phyloP scores from a whole-genome alignment of 2,797 vertebrate genomes.

The Protonibea diacanthus region DNA sequence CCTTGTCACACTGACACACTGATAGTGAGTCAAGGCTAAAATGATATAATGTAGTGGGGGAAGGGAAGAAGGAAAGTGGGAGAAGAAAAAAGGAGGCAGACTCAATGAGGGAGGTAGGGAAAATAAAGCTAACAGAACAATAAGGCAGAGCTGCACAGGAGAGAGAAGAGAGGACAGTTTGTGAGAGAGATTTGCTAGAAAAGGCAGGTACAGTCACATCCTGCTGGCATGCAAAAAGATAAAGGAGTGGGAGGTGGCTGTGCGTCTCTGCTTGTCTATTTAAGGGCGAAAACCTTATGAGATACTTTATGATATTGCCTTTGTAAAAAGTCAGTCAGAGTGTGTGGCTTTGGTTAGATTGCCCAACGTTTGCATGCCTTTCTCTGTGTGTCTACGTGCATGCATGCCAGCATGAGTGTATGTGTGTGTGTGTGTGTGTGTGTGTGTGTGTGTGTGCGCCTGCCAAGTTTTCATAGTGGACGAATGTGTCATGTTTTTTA shows the following conservation, averaged over 20 bases:
- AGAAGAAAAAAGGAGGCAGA: conserved; percentile 80
- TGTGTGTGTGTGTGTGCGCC: background rate
- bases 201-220: conserved; percentile 84
- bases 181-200: conserved; percentile 52
- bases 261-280: conserved; percentile 32
- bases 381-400: conserved; percentile 44
- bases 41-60: conserved; percentile 80
- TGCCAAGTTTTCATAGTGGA: conserved; percentile 73
- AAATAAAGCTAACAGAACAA: conserved; percentile 80
- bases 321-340: conserved; percentile 28
- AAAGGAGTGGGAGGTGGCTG: conserved; percentile 47
- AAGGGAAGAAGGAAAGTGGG: conserved; percentile 76
- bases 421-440: conserved; percentile 9
- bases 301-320: conserved; percentile 42
- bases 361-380: conserved; percentile 58
- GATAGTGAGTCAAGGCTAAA: conserved; percentile 76
- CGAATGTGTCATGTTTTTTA: conserved; percentile 81
- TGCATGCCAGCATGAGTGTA: conserved; percentile 13
- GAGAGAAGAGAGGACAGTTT: conserved; percentile 50
- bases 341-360: conserved; percentile 54
- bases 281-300: conserved; percentile 39
- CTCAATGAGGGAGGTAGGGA: conserved; percentile 76
- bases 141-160: conserved; percentile 67
- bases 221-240: conserved; percentile 72
- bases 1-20: conserved; percentile 68